Conservation (phyloP, 2,113 vertebrate species). For the Delphinapterus leucas region DNA sequence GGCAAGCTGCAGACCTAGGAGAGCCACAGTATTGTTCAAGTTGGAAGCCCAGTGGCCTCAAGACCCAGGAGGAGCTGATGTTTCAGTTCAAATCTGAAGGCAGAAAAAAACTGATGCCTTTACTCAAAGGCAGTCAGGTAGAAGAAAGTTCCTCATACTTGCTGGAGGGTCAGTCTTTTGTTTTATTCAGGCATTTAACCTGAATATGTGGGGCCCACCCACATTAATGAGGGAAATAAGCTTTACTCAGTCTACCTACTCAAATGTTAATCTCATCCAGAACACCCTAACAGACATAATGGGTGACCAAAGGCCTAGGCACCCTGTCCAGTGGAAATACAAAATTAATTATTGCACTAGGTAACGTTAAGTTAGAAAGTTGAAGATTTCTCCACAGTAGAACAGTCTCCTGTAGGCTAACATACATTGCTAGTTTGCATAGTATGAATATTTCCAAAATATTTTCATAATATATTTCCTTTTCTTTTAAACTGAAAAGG, state of each 20-base stretch:
- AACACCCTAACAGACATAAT: not conserved
- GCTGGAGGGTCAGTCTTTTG: not conserved
- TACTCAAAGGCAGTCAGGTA: not conserved
- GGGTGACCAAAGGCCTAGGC: not conserved
- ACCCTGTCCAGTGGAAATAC: not conserved
- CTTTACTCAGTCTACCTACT: not conserved
- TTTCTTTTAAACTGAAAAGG: not conserved
- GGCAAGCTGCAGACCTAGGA: not conserved
- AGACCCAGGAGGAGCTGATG: not conserved
- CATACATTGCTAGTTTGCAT: not conserved
- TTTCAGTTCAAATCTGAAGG: not conserved
- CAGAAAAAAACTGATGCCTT: not conserved
- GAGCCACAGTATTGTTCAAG: not conserved
- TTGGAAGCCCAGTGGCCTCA: not conserved
- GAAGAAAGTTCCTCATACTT: not conserved
- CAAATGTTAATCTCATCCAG: not conserved
- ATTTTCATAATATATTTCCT: not conserved
- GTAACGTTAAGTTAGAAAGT: not conserved
- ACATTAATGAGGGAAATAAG: not conserved
- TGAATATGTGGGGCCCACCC: not conserved
- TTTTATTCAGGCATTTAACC: not conserved
- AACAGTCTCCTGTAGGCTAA: not conserved
- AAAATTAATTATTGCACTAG: not conserved
- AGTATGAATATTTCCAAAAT: not conserved
- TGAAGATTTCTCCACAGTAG: not conserved